These are phyloP conservation scores for Metalampra italica DNA, from an alignment of 2,888 invertebrate genomes.

Conservation along the genomic window DNA sequence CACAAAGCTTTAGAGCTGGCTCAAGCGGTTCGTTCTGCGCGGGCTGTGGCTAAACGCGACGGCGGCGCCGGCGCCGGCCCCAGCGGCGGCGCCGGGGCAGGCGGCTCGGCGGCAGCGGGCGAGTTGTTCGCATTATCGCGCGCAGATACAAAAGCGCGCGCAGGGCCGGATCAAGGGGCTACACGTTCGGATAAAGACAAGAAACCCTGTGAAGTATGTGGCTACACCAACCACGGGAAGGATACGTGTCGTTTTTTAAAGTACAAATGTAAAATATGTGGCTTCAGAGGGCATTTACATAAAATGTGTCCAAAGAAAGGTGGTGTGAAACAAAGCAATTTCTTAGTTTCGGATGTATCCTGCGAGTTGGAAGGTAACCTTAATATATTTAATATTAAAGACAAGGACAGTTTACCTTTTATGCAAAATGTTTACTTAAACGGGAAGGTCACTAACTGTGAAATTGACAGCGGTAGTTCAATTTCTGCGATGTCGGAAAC, in stretches of 20 bases:
- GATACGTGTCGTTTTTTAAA: constrained; percentile 9
- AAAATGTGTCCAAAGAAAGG: background rate
- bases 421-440: constrained; percentile 5
- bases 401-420: constrained; percentile 9
- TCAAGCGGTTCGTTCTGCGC: constrained; percentile 6
- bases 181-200: background rate
- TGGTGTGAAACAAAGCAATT: background rate
- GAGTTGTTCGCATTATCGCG: background rate
- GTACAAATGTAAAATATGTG: constrained; percentile 5
- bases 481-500: constrained; percentile 7
- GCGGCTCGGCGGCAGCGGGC: too few species aligned
- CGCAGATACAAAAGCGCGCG: background rate
- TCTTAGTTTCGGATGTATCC: background rate
- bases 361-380: constrained; percentile 9
- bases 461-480: constrained; percentile 13
- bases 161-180: background rate
- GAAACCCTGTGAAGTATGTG: constrained; percentile 7
- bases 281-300: constrained; percentile 5
- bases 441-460: constrained; percentile 4
- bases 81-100: background rate
- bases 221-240: constrained; percentile 8
- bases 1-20: constrained; percentile 13
- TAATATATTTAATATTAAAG: constrained; percentile 9
- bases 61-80: background rate
- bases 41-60: background rate